These are phyloP conservation scores for Chelonia mydas DNA, from an alignment of 2,797 vertebrate species.

Conservation along the genomic window DNA sequence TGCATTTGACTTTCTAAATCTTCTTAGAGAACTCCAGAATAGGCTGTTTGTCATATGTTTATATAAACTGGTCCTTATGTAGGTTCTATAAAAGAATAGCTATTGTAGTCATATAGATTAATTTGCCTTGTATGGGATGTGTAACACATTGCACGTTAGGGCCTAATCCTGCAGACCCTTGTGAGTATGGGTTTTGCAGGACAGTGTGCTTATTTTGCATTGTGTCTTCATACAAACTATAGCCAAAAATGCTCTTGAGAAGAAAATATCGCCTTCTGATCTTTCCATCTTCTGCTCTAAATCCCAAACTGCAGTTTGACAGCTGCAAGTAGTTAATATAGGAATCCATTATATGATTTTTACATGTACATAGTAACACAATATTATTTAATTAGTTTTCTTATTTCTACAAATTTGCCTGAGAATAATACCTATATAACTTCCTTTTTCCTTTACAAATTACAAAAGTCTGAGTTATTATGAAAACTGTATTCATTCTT, in stretches of 20 bases:
- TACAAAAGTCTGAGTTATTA: neutral
- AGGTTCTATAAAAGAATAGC: neutral
- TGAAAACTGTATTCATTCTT: neutral
- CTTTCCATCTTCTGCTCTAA: neutral
- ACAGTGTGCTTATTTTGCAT: neutral
- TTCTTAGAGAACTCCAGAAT: neutral
- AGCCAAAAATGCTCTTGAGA: neutral
- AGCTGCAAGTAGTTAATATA: neutral
- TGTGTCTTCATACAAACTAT: neutral
- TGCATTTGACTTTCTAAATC: constrained; percentile 25
- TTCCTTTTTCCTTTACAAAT: neutral
- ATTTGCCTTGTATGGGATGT: neutral
- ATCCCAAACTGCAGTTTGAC: neutral
- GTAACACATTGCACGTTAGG: neutral
- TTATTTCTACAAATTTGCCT: neutral
- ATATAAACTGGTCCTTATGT: neutral
- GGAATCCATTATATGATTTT: neutral
- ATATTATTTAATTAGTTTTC: neutral
- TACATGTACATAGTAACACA: neutral
- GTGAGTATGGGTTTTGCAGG: neutral
- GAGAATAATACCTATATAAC: neutral
- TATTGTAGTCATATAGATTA: neutral
- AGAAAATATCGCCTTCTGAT: neutral
- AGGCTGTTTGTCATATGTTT: neutral
- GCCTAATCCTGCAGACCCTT: neutral